Evolutionary conservation across 1,140 invertebrate genomes (phyloP).

Genomic region (Macrocentrus cingulum): DNA sequence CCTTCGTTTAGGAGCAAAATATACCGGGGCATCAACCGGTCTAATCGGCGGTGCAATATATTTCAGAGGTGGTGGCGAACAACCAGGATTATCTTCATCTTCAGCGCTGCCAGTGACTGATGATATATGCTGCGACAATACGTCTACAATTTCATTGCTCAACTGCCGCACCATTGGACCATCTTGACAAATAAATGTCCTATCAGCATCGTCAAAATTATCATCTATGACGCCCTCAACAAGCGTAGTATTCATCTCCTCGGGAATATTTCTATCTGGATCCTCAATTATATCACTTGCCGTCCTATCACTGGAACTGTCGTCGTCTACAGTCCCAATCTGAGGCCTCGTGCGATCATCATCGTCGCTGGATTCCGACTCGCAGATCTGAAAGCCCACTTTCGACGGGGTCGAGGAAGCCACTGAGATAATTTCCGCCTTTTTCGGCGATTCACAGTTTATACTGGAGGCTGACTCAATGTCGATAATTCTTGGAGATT

Average conservation of each 20-base stretch:
- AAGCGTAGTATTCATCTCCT: not conserved
- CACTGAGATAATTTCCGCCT: not conserved
- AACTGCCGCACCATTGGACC: not conserved
- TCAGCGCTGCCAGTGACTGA: conserved; percentile 30
- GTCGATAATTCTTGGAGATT: not conserved
- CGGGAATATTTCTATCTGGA: conserved; percentile 7
- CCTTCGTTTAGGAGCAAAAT: too few relatives aligned
- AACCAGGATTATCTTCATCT: too few relatives aligned
- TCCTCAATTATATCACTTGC: conserved; percentile 39
- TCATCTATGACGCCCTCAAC: not conserved
- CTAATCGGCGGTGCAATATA: too few relatives aligned
- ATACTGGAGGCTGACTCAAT: not conserved
- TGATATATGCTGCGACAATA: conserved; percentile 36
- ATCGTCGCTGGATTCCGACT: conserved; percentile 2
- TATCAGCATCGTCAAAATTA: conserved; percentile 29
- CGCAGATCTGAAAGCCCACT: not conserved
- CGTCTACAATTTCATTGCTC: not conserved
- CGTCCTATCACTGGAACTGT: conserved; percentile 26
- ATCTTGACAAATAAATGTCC: not conserved
- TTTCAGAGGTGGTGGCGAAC: too few relatives aligned
- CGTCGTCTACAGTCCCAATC: conserved; percentile 7
- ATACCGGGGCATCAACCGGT: too few relatives aligned
- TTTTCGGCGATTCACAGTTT: not conserved
- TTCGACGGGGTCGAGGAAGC: not conserved
- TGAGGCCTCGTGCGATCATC: conserved; percentile 8